phyloP scores from a whole-genome alignment of 2,888 invertebrate genomes.

The Hyalella azteca region DNA sequence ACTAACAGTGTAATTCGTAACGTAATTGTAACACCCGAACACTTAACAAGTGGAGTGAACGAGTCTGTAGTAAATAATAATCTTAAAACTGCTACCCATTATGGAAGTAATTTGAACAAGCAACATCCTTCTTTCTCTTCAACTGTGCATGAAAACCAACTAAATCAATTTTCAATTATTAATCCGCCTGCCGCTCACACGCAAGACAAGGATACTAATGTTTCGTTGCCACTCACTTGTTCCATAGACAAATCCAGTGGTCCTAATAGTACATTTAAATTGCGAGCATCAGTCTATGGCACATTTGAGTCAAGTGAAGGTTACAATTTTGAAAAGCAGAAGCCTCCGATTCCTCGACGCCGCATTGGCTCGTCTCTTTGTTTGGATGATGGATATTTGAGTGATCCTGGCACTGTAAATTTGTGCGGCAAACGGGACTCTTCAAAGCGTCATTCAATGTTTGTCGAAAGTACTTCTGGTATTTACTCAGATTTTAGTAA shows the following conservation, averaged over 20 bases:
- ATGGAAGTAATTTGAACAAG: neutral
- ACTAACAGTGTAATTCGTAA: slow-evolving; percentile 33
- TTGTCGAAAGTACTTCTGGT: slow-evolving; percentile 30
- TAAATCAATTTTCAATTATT: too few species aligned
- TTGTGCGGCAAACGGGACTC: neutral
- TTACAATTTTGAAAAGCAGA: slow-evolving; percentile 21
- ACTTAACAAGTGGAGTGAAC: slow-evolving; percentile 29
- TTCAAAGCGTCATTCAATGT: slow-evolving; percentile 32
- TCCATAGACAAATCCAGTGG: slow-evolving; percentile 14
- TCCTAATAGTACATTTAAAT: neutral
- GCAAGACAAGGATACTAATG: slow-evolving; percentile 28
- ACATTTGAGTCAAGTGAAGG: slow-evolving; percentile 15
- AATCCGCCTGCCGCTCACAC: slow-evolving; percentile 2
- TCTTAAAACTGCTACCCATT: neutral
- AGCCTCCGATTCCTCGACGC: slow-evolving; percentile 35
- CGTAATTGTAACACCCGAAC: slow-evolving; percentile 6
- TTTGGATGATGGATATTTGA: slow-evolving; percentile 50
- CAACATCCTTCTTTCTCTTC: neutral
- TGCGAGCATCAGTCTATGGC: slow-evolving; percentile 13
- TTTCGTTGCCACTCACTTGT: slow-evolving; percentile 15
- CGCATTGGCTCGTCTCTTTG: slow-evolving; percentile 16
- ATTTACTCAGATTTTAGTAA: neutral
- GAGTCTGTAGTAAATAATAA: slow-evolving; percentile 21
- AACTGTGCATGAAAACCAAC: slow-evolving; percentile 11
- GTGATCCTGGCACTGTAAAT: slow-evolving; percentile 47